Evolutionary conservation across 2,797 vertebrate species (phyloP).

Genomic region (Oreochromis grahami): DNA sequence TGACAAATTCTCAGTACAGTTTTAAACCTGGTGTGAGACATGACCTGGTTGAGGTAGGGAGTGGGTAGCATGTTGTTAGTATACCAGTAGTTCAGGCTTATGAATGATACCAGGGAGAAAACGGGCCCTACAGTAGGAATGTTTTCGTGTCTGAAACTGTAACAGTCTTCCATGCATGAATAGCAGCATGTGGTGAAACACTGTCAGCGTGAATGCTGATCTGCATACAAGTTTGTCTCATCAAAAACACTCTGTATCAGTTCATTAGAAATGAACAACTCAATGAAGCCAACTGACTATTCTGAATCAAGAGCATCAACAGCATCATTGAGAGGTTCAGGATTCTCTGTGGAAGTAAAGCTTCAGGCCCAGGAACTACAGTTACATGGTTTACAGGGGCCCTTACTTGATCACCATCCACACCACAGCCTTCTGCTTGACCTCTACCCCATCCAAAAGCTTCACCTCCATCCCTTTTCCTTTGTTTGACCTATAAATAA

Average conservation of each 20-base stretch:
- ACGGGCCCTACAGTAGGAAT: neutral
- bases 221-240: neutral
- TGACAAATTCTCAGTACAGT: neutral
- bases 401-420: neutral
- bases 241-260: neutral
- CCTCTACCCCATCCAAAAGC: neutral
- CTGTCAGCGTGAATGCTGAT: neutral
- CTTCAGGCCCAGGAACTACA: neutral
- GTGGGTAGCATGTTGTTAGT: neutral
- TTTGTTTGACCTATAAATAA: neutral
- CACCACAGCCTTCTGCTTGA: neutral
- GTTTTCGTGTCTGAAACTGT: neutral
- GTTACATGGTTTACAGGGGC: rapidly evolving
- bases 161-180: neutral
- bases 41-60: neutral
- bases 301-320: neutral
- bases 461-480: neutral
- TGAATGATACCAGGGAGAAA: neutral
- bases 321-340: neutral
- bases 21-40: neutral
- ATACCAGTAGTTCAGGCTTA: neutral
- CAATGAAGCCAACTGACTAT: neutral
- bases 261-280: neutral
- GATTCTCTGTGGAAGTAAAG: neutral
- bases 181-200: neutral